Percentiles rank a stretch among this genome's conserved stretches.
phyloP scores from a whole-genome alignment of 2,888 invertebrate genomes.

The Blastobasis lacticolella region DNA sequence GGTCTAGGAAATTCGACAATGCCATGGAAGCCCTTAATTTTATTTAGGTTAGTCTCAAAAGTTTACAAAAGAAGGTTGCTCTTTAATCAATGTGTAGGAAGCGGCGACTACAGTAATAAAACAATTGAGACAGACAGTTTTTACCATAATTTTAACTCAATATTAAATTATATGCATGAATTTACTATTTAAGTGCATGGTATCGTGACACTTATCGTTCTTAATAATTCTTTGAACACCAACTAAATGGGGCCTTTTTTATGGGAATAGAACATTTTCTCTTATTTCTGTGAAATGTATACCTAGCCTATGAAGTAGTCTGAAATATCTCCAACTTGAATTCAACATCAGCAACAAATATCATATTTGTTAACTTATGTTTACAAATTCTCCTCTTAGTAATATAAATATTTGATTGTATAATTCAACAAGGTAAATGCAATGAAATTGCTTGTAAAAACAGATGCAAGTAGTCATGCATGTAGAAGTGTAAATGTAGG shows the following conservation, averaged over 20 bases:
- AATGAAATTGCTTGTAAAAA: no score
- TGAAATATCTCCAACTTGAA: no score
- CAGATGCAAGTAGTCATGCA: background rate
- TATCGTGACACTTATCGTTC: background rate
- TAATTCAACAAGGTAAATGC: no score
- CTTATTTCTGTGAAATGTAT: slow-evolving; percentile 4
- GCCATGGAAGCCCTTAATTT: slow-evolving; percentile 44
- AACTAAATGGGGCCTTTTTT: slow-evolving; percentile 59
- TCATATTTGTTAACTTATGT: no score
- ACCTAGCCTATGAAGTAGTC: no score
- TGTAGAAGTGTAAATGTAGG: slow-evolving; percentile 13
- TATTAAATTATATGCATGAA: no score
- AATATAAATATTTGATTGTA: no score
- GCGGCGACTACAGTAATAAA: no score
- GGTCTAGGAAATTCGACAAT: slow-evolving; percentile 34
- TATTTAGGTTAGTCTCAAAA: slow-evolving; percentile 66
- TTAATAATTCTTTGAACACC: slow-evolving; percentile 30
- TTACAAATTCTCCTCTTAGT: no score
- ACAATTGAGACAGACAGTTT: no score
- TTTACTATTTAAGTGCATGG: background rate
- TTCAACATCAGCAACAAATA: no score
- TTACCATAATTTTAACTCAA: no score
- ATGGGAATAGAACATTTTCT: slow-evolving; percentile 14
- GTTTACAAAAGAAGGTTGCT: slow-evolving; percentile 47
- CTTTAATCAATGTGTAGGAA: background rate